These are phyloP conservation scores for Enteromius thamalakanensis DNA, from an alignment of 2,797 vertebrate genomes.

Conservation along the genomic window DNA sequence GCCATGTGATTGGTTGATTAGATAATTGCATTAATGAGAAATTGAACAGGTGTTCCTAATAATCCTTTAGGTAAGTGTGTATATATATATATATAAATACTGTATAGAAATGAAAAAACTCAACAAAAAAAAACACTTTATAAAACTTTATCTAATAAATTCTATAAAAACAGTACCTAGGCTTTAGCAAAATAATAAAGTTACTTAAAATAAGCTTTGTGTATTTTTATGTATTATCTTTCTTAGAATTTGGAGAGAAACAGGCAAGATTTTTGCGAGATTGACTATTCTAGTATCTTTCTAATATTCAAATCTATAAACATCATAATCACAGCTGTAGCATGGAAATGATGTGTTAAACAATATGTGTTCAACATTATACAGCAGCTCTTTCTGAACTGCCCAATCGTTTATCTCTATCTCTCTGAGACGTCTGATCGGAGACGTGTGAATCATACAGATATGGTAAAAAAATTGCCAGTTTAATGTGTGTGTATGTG, in stretches of 20 bases:
- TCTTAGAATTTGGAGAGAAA: background rate
- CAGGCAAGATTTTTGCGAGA: background rate
- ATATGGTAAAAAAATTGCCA: background rate
- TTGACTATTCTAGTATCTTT: background rate
- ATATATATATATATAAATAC: too few relatives aligned
- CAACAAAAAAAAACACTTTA: too few relatives aligned
- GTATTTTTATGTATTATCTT: background rate
- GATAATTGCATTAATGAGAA: too few relatives aligned
- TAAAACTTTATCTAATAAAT: too few relatives aligned
- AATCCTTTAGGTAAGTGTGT: too few relatives aligned
- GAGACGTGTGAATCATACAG: slow-evolving; percentile 36
- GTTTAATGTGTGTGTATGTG: slow-evolving; percentile 4
- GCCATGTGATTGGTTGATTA: too few relatives aligned
- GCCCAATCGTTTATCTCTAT: background rate
- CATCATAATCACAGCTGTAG: background rate
- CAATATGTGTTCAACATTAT: background rate
- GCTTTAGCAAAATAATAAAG: background rate
- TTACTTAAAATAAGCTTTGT: background rate
- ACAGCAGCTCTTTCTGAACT: background rate
- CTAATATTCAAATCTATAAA: background rate
- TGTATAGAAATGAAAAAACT: too few relatives aligned
- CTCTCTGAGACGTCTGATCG: slow-evolving; percentile 21
- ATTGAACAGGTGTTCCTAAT: too few relatives aligned
- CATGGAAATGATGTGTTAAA: background rate
- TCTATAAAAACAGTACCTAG: background rate